A percentile compares a stretch with the other conserved stretches of the same genome.
These are phyloP conservation scores for Nephrotoma flavescens DNA, from an alignment of 2,888 invertebrate species.

Conservation along the genomic window DNA sequence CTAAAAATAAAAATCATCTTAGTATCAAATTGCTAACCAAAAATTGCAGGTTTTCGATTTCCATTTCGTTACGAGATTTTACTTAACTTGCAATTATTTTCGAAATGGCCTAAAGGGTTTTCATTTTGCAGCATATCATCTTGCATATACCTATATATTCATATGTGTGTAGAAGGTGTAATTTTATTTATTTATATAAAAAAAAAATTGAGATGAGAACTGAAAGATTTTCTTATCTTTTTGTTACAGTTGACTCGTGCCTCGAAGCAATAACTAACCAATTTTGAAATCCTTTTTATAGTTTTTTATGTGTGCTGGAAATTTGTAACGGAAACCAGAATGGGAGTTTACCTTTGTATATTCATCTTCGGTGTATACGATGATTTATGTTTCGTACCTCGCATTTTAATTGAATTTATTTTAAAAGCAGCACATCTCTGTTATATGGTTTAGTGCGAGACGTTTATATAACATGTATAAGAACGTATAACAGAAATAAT, in stretches of 20 bases:
- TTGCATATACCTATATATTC: neutral
- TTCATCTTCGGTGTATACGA: no score
- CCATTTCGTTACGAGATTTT: neutral
- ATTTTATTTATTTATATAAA: neutral
- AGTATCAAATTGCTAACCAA: neutral
- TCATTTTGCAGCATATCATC: neutral
- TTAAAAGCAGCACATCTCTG: neutral
- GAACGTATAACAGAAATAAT: neutral
- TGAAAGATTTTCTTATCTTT: neutral
- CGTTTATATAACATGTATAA: neutral
- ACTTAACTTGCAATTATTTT: neutral
- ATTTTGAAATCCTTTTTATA: neutral
- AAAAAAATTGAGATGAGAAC: neutral
- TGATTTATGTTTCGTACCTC: neutral
- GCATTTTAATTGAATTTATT: neutral
- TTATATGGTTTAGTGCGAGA: neutral
- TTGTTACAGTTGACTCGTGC: slow-evolving; percentile 2
- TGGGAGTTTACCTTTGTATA: neutral
- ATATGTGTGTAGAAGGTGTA: neutral
- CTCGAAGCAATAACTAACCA: neutral
- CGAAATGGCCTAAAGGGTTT: neutral
- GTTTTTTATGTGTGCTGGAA: neutral
- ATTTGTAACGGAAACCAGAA: neutral
- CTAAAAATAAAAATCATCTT: neutral
- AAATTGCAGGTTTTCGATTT: neutral